These are phyloP conservation scores for Caprella mutica DNA, from an alignment of 2,888 invertebrate genomes.

Conservation along the genomic window DNA sequence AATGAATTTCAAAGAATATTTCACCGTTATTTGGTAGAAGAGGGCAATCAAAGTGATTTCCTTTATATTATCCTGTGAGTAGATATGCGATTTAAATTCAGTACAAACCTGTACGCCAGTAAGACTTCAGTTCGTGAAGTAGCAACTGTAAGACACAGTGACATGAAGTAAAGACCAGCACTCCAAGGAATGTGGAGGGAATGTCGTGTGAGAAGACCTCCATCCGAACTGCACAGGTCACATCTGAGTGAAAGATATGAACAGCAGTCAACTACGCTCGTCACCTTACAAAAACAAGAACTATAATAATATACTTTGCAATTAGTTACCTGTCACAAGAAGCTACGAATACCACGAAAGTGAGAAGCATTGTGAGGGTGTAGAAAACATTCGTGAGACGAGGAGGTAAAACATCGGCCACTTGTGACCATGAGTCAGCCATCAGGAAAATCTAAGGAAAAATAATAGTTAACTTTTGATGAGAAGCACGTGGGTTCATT, in stretches of 20 bases:
- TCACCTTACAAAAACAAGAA: too few species aligned
- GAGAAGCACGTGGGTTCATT: too few species aligned
- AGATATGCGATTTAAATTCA: too few species aligned
- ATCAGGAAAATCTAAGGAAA: slow-evolving; percentile 21
- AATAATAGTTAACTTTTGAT: too few species aligned
- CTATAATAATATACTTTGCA: too few species aligned
- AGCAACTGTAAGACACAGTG: neutral
- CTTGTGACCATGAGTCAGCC: slow-evolving; percentile 1
- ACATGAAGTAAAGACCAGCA: slow-evolving; percentile 4
- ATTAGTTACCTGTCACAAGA: slow-evolving; percentile 31
- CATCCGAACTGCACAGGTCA: slow-evolving; percentile 5
- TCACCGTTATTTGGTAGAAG: too few species aligned
- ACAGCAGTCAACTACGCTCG: too few species aligned
- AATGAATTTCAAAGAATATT: too few species aligned
- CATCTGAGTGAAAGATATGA: too few species aligned
- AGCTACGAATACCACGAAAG: slow-evolving; percentile 18
- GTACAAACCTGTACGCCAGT: neutral
- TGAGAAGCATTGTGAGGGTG: slow-evolving; percentile 19
- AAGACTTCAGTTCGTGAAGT: neutral
- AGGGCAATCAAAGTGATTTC: too few species aligned
- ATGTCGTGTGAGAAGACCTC: slow-evolving; percentile 1
- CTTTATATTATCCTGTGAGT: too few species aligned
- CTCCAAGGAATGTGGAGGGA: slow-evolving; percentile 4
- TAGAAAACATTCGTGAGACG: slow-evolving; percentile 24
- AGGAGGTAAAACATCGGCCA: slow-evolving; percentile 10